These are phyloP conservation scores for Vulpes lagopus DNA, from an alignment of 2,113 vertebrate species.

Conservation along the genomic window DNA sequence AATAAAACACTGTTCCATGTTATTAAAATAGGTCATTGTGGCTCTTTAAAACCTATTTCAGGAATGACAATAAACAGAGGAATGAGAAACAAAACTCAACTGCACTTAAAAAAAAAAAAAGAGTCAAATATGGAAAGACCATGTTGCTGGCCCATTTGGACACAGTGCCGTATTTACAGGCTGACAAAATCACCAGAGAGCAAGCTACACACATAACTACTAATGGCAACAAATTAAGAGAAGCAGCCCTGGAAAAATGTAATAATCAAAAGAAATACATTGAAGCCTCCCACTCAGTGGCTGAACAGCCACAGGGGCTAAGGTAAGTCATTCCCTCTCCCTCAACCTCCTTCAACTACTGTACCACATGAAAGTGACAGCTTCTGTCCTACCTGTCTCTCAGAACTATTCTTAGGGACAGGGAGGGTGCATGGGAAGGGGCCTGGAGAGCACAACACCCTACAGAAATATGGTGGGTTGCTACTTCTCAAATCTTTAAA, in stretches of 20 bases:
- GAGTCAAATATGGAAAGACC: neutral
- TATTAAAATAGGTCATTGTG: neutral
- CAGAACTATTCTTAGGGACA: neutral
- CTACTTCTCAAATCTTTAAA: neutral
- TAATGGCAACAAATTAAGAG: neutral
- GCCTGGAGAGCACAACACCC: neutral
- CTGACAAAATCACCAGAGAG: neutral
- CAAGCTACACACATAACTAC: neutral
- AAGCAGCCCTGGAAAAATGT: neutral
- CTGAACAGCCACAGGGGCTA: neutral
- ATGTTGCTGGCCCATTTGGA: neutral
- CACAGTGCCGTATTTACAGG: neutral
- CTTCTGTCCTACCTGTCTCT: neutral
- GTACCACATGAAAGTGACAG: neutral
- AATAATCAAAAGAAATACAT: neutral
- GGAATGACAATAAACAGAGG: neutral
- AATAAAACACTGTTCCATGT: neutral
- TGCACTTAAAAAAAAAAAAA: neutral
- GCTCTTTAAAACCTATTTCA: neutral
- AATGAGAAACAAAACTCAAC: neutral
- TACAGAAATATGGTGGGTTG: neutral
- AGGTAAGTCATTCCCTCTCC: neutral
- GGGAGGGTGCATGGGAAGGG: neutral
- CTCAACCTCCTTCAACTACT: neutral
- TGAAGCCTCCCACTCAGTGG: neutral